Evolutionary conservation across 2,888 invertebrate species (phyloP), one percentile per base, ranked within the genome.

Genomic region (Saturnia pavonia): DNA sequence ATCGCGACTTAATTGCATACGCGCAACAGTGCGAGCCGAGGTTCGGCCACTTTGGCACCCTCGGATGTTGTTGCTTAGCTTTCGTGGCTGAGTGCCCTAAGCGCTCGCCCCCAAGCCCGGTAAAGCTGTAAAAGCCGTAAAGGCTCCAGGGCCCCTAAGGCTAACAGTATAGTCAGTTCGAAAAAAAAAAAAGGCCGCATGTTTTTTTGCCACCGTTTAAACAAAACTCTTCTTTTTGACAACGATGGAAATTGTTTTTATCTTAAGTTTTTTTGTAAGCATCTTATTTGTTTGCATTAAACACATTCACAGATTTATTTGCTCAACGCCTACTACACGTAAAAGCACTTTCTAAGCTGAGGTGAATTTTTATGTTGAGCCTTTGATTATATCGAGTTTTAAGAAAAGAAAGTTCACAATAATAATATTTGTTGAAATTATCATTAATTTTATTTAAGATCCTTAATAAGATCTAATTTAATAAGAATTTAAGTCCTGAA

Each of bases 291-390:
- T 76, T 79, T 79, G 74, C 76, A 79, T 78, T 80, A 74, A 79
- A 76, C 72, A 74, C 74, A 72, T 77, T 75, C 68, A 71, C 72
- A 72, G 70, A 76, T 78, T 76, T 80, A 76, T 81, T 81, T 78
- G 78, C 76, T 74, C 34, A 76, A 72, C 73, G 74, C 75, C 76
- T 76, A 75, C 74, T 75, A 82, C 80, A 80, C 70, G 80, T 71
- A 73, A 81, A 82, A 77, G 80, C 80, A 81, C 80, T 82, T 80
- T 77, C 72, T 75, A 70, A 71, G 70, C 54, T 34, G 67, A 74
- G 73, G 74, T 74, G 70, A 71, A 65, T 19, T 40, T 34, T 65
- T 65, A 3, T 34, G 1, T 34, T 9, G 8, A 65, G 40, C 9
- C n/a, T 40, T 65, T 7, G 3, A 57, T 65, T 40, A 19, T 63